These are phyloP conservation scores for Perccottus glenii DNA, from an alignment of 2,113 vertebrate species.

Conservation along the genomic window DNA sequence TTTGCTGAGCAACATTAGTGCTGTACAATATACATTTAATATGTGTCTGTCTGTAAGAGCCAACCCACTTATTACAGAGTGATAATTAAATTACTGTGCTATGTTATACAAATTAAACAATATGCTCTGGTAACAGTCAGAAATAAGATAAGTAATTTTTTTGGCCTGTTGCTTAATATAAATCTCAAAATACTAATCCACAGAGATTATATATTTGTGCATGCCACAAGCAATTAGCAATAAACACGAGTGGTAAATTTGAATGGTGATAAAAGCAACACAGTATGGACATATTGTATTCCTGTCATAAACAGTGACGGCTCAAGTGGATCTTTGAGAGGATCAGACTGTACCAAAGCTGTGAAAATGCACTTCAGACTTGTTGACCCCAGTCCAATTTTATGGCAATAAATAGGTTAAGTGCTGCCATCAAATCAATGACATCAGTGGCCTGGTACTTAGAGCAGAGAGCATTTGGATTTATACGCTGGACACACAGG, in stretches of 20 bases:
- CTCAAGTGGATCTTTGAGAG: not conserved
- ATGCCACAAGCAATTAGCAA: not conserved
- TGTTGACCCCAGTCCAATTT: constrained; percentile 28
- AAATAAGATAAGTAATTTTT: not conserved
- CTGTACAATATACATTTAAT: not conserved
- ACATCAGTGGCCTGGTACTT: constrained; percentile 32
- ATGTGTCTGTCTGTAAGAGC: not conserved
- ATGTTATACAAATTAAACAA: not conserved
- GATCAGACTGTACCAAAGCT: not conserved
- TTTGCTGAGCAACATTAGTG: not conserved
- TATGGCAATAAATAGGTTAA: constrained; percentile 54
- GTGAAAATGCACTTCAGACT: constrained; percentile 22
- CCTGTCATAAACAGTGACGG: too few species aligned
- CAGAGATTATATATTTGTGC: not conserved
- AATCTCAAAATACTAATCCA: not conserved
- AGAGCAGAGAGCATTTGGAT: constrained; percentile 36
- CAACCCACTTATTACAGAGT: not conserved
- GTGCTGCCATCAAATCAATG: constrained; percentile 34
- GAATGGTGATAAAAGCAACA: too few species aligned
- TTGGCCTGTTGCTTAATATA: not conserved
- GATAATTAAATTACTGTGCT: not conserved
- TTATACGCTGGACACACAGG: constrained; percentile 56
- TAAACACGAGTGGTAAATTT: not conserved
- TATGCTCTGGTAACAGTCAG: not conserved
- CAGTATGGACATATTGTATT: too few species aligned